Conservation (phyloP, 1,140 invertebrate species). For the Paramacrobiotus metropolitanus region DNA sequence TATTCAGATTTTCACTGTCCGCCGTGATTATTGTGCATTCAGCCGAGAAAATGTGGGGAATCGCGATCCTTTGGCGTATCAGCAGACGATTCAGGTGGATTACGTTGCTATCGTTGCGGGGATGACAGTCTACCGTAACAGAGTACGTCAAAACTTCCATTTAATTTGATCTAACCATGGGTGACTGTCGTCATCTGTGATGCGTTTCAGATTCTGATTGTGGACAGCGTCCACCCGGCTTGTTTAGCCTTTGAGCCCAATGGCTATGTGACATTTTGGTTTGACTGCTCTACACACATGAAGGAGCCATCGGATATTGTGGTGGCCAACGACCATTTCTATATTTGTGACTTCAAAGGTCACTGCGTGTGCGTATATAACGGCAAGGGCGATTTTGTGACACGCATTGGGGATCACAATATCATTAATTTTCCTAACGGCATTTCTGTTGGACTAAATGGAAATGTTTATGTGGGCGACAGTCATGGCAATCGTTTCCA, state of each 20-base stretch:
- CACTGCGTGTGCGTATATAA: slow-evolving; percentile 88
- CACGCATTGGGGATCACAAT: slow-evolving; percentile 77
- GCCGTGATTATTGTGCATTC: no score
- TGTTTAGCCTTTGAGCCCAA: slow-evolving; percentile 77
- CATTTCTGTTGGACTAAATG: slow-evolving; percentile 84
- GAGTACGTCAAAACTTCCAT: neutral
- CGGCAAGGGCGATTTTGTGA: slow-evolving; percentile 63
- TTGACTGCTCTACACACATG: slow-evolving; percentile 90
- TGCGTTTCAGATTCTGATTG: slow-evolving; percentile 54
- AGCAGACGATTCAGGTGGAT: slow-evolving; percentile 18
- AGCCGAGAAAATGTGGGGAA: no score
- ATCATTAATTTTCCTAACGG: slow-evolving; percentile 91
- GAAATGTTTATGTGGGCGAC: slow-evolving; percentile 83
- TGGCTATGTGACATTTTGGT: slow-evolving; percentile 72
- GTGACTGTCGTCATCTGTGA: no score
- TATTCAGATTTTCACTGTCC: slow-evolving; percentile 76
- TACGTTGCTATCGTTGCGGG: slow-evolving; percentile 96
- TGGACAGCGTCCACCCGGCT: slow-evolving; percentile 86
- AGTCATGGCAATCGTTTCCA: slow-evolving; percentile 93
- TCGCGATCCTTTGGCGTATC: slow-evolving; percentile 7
- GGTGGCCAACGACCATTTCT: slow-evolving; percentile 67
- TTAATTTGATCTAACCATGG: neutral
- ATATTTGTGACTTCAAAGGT: slow-evolving; percentile 91
- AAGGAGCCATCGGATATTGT: slow-evolving; percentile 86
- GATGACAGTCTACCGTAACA: slow-evolving; percentile 37